Evolutionary conservation across 2,888 invertebrate genomes (phyloP).

Genomic region (Pristionchus exspectatus): DNA sequence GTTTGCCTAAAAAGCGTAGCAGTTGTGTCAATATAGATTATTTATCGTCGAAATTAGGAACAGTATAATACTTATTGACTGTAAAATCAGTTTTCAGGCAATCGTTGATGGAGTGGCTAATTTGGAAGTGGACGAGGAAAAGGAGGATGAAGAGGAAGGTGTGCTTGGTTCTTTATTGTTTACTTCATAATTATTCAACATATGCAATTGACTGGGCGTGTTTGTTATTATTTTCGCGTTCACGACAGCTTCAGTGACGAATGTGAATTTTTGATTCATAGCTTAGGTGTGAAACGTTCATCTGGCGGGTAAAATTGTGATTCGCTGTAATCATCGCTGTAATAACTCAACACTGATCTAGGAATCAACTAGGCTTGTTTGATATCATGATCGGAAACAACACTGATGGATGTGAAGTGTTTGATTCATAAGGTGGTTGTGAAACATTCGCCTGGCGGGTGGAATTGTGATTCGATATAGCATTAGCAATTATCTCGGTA

Average conservation of each 20-base stretch:
- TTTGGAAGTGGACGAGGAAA: conserved; percentile 8
- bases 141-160: conserved; percentile 48
- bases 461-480: not conserved
- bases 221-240: too few species aligned
- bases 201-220: too few species aligned
- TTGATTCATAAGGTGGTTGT: not conserved
- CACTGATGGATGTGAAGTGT: too few species aligned
- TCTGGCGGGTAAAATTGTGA: not conserved
- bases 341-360: too few species aligned
- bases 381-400: too few species aligned
- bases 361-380: too few species aligned
- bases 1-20: too few species aligned
- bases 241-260: too few species aligned
- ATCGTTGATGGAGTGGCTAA: not conserved
- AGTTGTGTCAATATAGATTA: too few species aligned
- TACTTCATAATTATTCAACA: too few species aligned
- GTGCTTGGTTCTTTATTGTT: not conserved
- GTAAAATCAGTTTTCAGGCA: not conserved
- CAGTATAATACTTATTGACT: too few species aligned
- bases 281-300: not conserved
- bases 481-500: not conserved
- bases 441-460: not conserved
- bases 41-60: too few species aligned
- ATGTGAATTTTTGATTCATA: not conserved
- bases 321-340: not conserved